Evolutionary conservation across 1,140 invertebrate species (phyloP).

Genomic region (Aphidius ervi): DNA sequence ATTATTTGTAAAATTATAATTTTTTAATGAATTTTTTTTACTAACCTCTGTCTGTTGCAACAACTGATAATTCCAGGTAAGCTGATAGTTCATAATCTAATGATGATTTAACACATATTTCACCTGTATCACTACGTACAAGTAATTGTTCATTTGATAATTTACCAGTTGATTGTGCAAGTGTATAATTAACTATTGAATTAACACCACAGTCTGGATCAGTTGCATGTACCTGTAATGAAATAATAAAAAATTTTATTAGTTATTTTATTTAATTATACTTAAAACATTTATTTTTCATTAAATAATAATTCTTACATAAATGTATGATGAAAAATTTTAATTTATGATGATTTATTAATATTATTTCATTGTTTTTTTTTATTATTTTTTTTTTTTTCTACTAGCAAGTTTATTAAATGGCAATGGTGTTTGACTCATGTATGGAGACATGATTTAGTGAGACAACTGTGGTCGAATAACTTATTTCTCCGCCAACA

Average conservation of each 20-base stretch:
- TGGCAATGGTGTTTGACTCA: too few relatives aligned
- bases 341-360: too few relatives aligned
- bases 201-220: slow-evolving; percentile 94
- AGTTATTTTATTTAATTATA: not conserved
- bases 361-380: too few relatives aligned
- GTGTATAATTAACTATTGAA: slow-evolving; percentile 88
- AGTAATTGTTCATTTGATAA: slow-evolving; percentile 68
- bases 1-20: too few relatives aligned
- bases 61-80: slow-evolving; percentile 87
- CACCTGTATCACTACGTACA: slow-evolving; percentile 77
- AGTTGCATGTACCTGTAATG: slow-evolving; percentile 80
- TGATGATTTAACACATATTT: slow-evolving; percentile 78
- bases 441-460: too few relatives aligned
- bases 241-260: slow-evolving; percentile 7
- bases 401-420: too few relatives aligned
- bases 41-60: slow-evolving; percentile 91
- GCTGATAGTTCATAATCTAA: slow-evolving; percentile 84
- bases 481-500: too few relatives aligned
- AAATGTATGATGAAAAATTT: too few relatives aligned
- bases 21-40: slow-evolving; percentile 16
- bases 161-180: slow-evolving; percentile 63
- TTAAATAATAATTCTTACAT: too few relatives aligned
- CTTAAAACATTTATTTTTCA: too few relatives aligned
- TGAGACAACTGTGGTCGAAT: too few relatives aligned
- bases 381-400: too few relatives aligned